Percentiles rank a stretch among this genome's conserved stretches.
Conservation (phyloP, 2,888 invertebrate genomes). For the Hetaerina titia region DNA sequence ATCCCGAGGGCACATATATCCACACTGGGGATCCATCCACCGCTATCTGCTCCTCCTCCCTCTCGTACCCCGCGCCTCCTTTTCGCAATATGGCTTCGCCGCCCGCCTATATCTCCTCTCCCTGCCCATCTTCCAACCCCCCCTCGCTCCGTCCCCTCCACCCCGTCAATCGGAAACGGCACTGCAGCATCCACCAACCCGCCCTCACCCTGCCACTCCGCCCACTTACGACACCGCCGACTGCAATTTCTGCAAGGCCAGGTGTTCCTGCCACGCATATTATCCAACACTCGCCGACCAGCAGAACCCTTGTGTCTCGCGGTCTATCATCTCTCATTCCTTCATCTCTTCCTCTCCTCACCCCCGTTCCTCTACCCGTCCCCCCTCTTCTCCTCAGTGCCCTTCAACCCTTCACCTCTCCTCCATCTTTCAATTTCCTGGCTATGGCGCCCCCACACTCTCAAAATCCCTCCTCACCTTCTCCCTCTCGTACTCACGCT, state of each 20-base stretch:
- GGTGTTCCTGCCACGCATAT: constrained; percentile 61
- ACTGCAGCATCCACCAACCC: background rate
- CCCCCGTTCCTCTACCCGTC: background rate
- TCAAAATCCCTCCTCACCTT: background rate
- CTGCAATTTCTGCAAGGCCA: constrained; percentile 63
- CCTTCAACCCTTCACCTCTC: constrained; percentile 3
- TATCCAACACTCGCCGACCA: constrained; percentile 29
- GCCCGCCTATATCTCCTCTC: background rate
- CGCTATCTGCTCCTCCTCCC: background rate
- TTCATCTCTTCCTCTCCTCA: background rate
- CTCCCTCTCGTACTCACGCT: background rate
- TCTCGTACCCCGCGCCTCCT: background rate
- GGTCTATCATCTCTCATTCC: background rate
- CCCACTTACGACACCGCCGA: constrained; percentile 30
- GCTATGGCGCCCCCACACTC: background rate
- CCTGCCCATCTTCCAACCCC: background rate
- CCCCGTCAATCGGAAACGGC: constrained; percentile 24
- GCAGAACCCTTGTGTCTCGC: background rate
- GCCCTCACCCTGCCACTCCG: background rate
- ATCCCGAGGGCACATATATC: background rate
- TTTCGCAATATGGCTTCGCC: background rate
- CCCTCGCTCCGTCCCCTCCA: background rate
- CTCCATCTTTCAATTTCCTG: constrained; percentile 57
- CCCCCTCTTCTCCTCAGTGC: background rate
- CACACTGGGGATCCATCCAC: background rate